A percentile compares a stretch with the other conserved stretches of the same genome.
Conservation (phyloP, 2,888 invertebrate genomes). For the Lepidochitona cinerea region DNA sequence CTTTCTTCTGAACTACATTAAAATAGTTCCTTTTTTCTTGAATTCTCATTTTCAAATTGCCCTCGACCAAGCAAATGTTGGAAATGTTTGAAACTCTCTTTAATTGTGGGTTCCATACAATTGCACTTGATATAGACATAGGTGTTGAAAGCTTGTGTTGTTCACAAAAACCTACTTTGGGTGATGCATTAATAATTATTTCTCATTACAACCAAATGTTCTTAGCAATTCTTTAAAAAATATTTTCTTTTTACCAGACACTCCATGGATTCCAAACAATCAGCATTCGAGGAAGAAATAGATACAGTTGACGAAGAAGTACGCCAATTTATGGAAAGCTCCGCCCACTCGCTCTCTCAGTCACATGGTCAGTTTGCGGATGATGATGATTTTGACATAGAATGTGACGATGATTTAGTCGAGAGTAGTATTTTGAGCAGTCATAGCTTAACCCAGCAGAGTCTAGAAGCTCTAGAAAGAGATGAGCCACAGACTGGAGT, state of each 20-base stretch:
- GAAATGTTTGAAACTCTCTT: too few species aligned
- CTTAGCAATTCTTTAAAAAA: too few species aligned
- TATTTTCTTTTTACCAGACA: neutral
- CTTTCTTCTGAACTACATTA: too few species aligned
- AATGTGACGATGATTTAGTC: conserved; percentile 45
- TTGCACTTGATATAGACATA: too few species aligned
- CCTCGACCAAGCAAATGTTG: too few species aligned
- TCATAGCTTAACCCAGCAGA: neutral
- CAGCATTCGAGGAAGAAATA: neutral
- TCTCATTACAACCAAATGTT: too few species aligned
- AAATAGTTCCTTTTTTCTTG: too few species aligned
- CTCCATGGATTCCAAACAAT: neutral
- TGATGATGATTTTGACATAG: conserved; percentile 34
- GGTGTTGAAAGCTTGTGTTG: too few species aligned
- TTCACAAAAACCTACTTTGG: too few species aligned
- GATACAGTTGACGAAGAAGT: neutral
- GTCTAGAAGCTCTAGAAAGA: neutral
- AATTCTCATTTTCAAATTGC: too few species aligned
- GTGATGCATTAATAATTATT: too few species aligned
- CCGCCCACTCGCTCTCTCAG: neutral
- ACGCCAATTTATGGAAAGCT: neutral
- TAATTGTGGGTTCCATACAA: too few species aligned
- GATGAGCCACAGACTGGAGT: neutral
- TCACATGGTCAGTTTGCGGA: conserved; percentile 5
- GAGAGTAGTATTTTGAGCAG: neutral